phyloP scores from a whole-genome alignment of 2,113 vertebrate genomes.

The Electrona antarctica region DNA sequence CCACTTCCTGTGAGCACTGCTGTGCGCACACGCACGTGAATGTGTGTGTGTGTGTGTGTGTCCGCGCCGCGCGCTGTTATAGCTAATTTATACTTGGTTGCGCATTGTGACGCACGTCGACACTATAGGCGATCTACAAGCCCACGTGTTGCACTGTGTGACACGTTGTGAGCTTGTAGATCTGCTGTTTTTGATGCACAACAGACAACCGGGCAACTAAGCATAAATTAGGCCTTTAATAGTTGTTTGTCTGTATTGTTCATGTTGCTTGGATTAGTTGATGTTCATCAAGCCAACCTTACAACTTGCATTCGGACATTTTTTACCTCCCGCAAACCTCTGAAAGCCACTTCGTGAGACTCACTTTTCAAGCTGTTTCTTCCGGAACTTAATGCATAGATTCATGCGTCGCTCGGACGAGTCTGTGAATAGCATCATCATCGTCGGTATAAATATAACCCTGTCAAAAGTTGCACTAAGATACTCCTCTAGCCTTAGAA shows the following conservation, averaged over 20 bases:
- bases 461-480: no score
- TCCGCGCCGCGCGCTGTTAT: neutral
- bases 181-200: neutral
- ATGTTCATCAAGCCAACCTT: neutral
- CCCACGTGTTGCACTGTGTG: no score
- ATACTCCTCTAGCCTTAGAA: no score
- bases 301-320: conserved; percentile 26
- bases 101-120: no score
- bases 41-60: conserved; percentile 23
- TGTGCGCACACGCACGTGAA: conserved; percentile 46
- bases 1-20: conserved; percentile 65
- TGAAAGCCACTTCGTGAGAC: neutral
- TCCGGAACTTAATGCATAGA: conserved; percentile 12
- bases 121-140: no score
- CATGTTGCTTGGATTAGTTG: conserved; percentile 21
- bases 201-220: neutral
- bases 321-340: conserved; percentile 1
- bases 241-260: neutral
- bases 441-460: neutral
- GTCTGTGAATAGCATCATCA: neutral
- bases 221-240: neutral
- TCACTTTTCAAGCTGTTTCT: neutral
- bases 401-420: neutral
- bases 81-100: neutral
- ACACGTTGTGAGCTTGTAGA: no score